These are phyloP conservation scores for Lithodes maja DNA, from an alignment of 2,888 invertebrate species.

Conservation along the genomic window DNA sequence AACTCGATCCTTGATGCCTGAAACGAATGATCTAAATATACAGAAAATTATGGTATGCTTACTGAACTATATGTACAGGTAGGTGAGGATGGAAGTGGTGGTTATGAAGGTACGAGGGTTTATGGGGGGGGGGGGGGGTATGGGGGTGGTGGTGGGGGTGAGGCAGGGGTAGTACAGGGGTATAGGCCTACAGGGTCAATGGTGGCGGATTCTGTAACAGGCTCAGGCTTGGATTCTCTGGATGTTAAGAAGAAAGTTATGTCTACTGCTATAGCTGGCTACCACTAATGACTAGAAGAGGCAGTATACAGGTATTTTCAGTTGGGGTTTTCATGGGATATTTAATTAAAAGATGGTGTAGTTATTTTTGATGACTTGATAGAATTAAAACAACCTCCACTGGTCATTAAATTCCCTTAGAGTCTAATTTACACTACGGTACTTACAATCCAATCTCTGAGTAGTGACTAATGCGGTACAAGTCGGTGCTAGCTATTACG, in stretches of 20 bases:
- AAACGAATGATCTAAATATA: conserved; percentile 10
- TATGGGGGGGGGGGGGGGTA: background rate
- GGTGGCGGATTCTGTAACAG: background rate
- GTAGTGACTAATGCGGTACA: conserved; percentile 13
- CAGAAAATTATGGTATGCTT: conserved; percentile 11
- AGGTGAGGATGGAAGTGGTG: background rate
- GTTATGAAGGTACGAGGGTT: background rate
- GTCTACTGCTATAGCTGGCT: conserved; percentile 9
- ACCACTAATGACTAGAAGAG: conserved; percentile 4
- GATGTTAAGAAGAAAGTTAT: background rate
- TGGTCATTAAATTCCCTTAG: background rate
- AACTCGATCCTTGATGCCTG: background rate
- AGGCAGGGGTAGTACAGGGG: background rate
- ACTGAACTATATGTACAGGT: background rate
- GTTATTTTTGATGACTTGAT: background rate
- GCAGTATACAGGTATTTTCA: conserved; percentile 10
- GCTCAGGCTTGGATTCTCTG: background rate
- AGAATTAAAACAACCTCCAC: background rate
- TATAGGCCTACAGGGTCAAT: background rate
- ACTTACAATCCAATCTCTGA: conserved; percentile 13
- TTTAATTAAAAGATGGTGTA: background rate
- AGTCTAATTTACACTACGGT: background rate
- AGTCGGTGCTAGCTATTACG: conserved; percentile 9
- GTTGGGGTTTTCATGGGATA: conserved; percentile 9
- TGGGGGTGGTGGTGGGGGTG: conserved; percentile 17